Percentiles rank a stretch among this genome's conserved stretches.
Evolutionary conservation across 2,113 vertebrate species (phyloP).

Genomic region (Microtus richardsoni): DNA sequence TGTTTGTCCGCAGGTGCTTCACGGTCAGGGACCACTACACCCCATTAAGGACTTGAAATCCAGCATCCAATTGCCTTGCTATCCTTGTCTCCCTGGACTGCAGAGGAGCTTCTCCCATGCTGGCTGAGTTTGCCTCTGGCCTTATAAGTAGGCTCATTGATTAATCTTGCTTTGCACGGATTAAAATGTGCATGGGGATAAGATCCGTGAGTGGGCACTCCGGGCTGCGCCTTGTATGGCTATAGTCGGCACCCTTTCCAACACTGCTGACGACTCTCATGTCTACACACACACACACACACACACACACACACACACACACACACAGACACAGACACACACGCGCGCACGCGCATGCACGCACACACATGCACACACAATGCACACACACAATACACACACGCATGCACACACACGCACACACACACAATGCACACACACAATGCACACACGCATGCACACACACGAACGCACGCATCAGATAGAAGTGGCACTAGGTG

Average conservation of each 20-base stretch:
- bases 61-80: background rate
- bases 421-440: background rate
- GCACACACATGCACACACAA: too few species aligned
- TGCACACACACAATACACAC: background rate
- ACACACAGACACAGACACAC: background rate
- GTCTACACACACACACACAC: background rate
- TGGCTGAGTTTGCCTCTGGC: background rate
- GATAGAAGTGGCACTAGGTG: background rate
- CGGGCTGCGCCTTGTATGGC: accelerated
- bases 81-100: background rate
- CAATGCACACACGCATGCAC: background rate
- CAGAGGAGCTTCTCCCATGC: background rate
- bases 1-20: accelerated
- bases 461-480: background rate
- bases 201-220: accelerated
- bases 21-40: background rate
- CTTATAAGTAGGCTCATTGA: background rate
- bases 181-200: too few species aligned
- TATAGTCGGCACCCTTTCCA: accelerated
- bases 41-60: background rate
- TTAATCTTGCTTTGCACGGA: background rate
- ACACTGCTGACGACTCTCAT: background rate
- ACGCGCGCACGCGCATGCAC: accelerated
- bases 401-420: background rate
- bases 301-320: background rate